Percentiles rank a stretch among this genome's conserved stretches.
Conservation (phyloP, 2,113 vertebrate genomes). For the Chaetodon auriga region DNA sequence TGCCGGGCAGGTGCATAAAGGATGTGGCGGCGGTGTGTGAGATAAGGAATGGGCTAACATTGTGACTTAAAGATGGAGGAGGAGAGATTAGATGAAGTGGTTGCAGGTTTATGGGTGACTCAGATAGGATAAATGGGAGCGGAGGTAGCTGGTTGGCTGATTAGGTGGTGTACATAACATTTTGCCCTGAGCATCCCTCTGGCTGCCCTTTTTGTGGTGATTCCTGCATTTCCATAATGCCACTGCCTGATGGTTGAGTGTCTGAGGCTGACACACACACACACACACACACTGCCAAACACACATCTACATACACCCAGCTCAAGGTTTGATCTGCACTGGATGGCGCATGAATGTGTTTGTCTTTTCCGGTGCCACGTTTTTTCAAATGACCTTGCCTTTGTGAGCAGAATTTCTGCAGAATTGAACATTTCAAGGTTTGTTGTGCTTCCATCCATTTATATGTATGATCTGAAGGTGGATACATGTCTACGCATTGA, state of each 20-base stretch:
- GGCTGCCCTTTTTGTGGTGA: conserved; percentile 70
- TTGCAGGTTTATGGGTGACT: conserved; percentile 60
- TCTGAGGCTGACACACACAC: conserved; percentile 29
- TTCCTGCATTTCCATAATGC: conserved; percentile 66
- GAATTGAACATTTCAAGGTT: not conserved
- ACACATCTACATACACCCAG: not conserved
- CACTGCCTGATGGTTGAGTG: conserved; percentile 33
- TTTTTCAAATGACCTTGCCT: conserved; percentile 53
- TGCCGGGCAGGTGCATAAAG: not conserved
- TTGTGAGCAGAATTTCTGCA: conserved; percentile 21
- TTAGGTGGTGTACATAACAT: conserved; percentile 54
- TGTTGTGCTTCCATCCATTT: conserved; percentile 2
- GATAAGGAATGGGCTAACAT: not conserved
- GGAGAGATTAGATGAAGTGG: conserved; percentile 54
- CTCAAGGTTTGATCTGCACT: conserved; percentile 41
- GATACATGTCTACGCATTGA: not conserved
- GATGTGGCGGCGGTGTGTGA: not conserved
- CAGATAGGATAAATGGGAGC: conserved; percentile 54
- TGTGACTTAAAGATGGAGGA: conserved; percentile 8
- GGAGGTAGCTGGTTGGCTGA: conserved; percentile 37
- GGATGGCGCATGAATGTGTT: conserved; percentile 45
- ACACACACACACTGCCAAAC: not conserved
- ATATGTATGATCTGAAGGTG: not conserved
- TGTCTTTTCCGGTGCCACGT: conserved; percentile 19
- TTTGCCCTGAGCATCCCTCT: conserved; percentile 57